These are phyloP conservation scores for Clarias macrocephalus DNA, from an alignment of 2,113 vertebrate species.

Conservation along the genomic window DNA sequence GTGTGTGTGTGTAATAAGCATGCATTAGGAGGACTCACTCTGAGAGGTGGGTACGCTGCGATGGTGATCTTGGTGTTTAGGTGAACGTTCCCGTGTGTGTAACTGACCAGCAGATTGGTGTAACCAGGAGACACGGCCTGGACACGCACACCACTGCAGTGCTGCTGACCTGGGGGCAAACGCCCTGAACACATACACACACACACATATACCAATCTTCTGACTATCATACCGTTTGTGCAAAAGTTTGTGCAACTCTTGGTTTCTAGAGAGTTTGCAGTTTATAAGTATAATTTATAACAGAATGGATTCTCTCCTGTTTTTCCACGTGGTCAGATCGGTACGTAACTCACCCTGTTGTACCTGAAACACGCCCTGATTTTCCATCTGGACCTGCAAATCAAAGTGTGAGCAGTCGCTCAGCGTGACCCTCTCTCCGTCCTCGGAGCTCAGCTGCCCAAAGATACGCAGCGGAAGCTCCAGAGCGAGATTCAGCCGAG, in stretches of 20 bases:
- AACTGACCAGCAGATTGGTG: slow-evolving; percentile 82
- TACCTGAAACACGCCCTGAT: slow-evolving; percentile 76
- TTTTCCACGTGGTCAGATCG: background rate
- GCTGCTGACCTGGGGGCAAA: slow-evolving; percentile 72
- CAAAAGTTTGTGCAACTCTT: background rate
- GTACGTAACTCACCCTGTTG: slow-evolving; percentile 75
- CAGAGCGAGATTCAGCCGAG: slow-evolving; percentile 75
- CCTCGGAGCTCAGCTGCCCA: slow-evolving; percentile 71
- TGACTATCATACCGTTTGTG: background rate
- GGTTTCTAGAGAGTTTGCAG: too few species aligned
- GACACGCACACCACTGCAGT: slow-evolving; percentile 84
- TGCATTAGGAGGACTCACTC: slow-evolving; percentile 70
- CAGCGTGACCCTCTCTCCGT: slow-evolving; percentile 73
- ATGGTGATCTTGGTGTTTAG: slow-evolving; percentile 86
- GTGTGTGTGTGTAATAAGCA: background rate
- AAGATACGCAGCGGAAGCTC: slow-evolving; percentile 87
- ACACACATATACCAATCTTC: background rate
- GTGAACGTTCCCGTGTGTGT: slow-evolving; percentile 77
- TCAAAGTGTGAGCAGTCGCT: slow-evolving; percentile 93
- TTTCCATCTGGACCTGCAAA: slow-evolving; percentile 83
- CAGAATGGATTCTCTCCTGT: background rate
- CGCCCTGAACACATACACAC: slow-evolving; percentile 68
- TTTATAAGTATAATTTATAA: background rate
- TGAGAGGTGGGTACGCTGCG: slow-evolving; percentile 82
- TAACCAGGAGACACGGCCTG: slow-evolving; percentile 79